These are phyloP conservation scores for Drosophila mimetica DNA, from an alignment of 2,888 invertebrate genomes.

Conservation along the genomic window DNA sequence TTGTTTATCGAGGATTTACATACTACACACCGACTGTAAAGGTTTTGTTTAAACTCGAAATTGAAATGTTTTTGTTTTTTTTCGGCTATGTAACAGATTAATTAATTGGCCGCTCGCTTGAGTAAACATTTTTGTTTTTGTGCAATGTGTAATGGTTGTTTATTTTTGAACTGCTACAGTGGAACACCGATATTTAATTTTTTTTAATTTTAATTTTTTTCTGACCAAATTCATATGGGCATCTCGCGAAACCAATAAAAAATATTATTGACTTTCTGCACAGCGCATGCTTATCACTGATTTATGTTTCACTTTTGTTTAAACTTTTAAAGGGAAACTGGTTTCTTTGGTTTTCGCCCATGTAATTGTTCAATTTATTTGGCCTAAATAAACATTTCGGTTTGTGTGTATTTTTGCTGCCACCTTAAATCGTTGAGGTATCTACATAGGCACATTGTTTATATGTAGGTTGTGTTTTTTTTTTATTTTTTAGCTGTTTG, in stretches of 20 bases:
- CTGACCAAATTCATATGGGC: neutral
- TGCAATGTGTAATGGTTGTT: neutral
- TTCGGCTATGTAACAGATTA: slow-evolving; percentile 59
- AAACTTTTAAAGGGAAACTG: neutral
- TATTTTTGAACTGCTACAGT: neutral
- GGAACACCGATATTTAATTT: neutral
- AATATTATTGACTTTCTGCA: neutral
- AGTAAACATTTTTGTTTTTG: slow-evolving; percentile 47
- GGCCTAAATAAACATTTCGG: slow-evolving; percentile 61
- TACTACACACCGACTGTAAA: neutral
- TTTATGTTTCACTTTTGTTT: slow-evolving; percentile 1
- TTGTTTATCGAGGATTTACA: neutral
- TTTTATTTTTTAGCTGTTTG: slow-evolving; percentile 45
- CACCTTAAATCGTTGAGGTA: slow-evolving; percentile 19
- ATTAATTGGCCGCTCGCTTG: slow-evolving; percentile 57
- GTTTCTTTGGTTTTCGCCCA: slow-evolving; percentile 17
- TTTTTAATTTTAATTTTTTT: slow-evolving; percentile 19
- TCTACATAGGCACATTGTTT: no score
- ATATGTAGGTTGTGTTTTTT: slow-evolving; percentile 34
- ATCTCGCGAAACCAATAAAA: neutral
- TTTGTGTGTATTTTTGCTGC: slow-evolving; percentile 48
- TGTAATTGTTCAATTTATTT: slow-evolving; percentile 71
- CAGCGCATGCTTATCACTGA: slow-evolving; percentile 2
- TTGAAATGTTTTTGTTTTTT: neutral
- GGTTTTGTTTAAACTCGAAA: neutral